Evolutionary conservation across 1,140 invertebrate genomes (phyloP).

Genomic region (Drosophila lacertosa): DNA sequence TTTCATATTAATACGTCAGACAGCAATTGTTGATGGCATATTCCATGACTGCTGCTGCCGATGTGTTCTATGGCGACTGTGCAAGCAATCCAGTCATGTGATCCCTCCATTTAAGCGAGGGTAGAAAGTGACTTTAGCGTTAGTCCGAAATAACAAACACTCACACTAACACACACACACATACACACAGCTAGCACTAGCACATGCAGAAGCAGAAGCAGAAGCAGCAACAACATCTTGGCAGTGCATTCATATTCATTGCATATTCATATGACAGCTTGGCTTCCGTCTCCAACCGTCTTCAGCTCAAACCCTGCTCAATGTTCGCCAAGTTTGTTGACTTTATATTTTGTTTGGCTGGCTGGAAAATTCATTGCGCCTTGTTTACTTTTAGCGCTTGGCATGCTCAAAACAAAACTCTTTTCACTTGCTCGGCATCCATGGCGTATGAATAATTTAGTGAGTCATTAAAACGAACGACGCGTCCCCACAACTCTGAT

Average conservation of each 20-base stretch:
- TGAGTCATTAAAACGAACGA: slow-evolving; percentile 73
- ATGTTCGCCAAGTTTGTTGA: slow-evolving; percentile 72
- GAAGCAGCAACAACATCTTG: slow-evolving; percentile 63
- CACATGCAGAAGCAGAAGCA: slow-evolving; percentile 33
- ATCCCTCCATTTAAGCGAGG: slow-evolving; percentile 78
- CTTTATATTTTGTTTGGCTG: slow-evolving; percentile 82
- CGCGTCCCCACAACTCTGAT: slow-evolving; percentile 45
- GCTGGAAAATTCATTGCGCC: slow-evolving; percentile 66
- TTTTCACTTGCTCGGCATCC: slow-evolving; percentile 66
- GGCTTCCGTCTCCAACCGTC: slow-evolving; percentile 10
- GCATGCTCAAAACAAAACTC: slow-evolving; percentile 79
- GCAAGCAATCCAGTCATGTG: slow-evolving; percentile 81
- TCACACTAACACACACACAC: slow-evolving; percentile 7
- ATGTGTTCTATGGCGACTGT: slow-evolving; percentile 57
- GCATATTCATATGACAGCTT: slow-evolving; percentile 69
- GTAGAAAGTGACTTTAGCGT: slow-evolving; percentile 75
- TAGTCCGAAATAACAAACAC: slow-evolving; percentile 56
- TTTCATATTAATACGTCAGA: slow-evolving; percentile 82
- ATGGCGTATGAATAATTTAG: slow-evolving; percentile 82
- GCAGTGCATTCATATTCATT: slow-evolving; percentile 76
- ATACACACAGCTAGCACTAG: not conserved
- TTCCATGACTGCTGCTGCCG: slow-evolving; percentile 51
- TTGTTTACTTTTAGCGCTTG: slow-evolving; percentile 81
- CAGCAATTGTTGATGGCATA: slow-evolving; percentile 57
- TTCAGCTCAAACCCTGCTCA: slow-evolving; percentile 13